Base-by-base conservation (phyloP, 2,113 vertebrate species). In the Colistium nudipinnis region DNA sequence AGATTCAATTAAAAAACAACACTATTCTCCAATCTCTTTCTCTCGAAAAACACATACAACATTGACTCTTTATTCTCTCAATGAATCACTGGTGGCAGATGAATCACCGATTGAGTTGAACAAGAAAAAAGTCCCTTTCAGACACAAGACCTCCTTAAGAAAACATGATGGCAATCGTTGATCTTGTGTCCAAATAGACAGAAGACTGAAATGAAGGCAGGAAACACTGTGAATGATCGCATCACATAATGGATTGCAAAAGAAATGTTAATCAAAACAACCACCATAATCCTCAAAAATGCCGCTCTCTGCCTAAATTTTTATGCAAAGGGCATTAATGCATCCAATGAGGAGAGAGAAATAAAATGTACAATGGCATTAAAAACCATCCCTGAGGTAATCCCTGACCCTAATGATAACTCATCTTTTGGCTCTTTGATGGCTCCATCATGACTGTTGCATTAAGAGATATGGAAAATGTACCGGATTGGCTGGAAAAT, bases 61-160 rank as follows among this genome's bases (percentile, higher is more conserved):
- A 31, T 22, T 5, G 14, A 22, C 57, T 24, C 3, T 45, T 60
- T 7, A 16, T 22, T 35, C 22, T 22, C 0, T 53, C 2, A 7
- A 22, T 22, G 45, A 52, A 10, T 25, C 14, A 4, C 43, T n/a
- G 19, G 41, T 14, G 49, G 47, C 11, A 19, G 30, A 63, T 10
- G 33, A 1, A 31, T 36, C 20, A 4, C 30, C 12, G 28, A 19
- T 16, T 20, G 24, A 64, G 5, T 22, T 22, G 7, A 54, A 39
- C 24, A 57, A 20, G 20, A 31, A 2, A 48, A 33, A 77, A 70
- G 51, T 54, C 36, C 30, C 53, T 54, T 66, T 80, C 55, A 74
- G 39, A 76, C 49, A 19, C 13, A 7, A 52, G 28, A 47, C 11
- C 7, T 9, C 2, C 17, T 52, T 6, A 30, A 0, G 0, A 25